Evolutionary conservation across 2,113 vertebrate species (phyloP), one percentile per base, ranked within the genome.

Genomic region (Mesembrinibis cayennensis): DNA sequence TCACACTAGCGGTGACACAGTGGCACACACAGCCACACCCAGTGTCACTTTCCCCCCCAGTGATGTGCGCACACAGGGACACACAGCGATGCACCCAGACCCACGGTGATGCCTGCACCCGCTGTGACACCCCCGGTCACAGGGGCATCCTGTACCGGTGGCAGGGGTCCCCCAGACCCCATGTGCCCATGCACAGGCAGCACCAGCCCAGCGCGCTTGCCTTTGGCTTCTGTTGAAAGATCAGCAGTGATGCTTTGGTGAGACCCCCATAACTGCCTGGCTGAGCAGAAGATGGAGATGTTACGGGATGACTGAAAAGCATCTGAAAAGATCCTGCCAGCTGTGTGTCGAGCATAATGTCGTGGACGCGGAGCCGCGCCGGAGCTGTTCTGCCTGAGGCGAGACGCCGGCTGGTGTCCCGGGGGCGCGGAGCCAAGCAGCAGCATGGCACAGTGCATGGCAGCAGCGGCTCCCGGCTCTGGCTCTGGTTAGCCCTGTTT

Each of bases 301-400:
- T 29, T 52, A 7, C 0, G 6, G 25, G 9, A 21, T 26, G 58
- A 25, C 8, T 25, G 74, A 34, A 89, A 89, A 86, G 36, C 42
- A 34, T 15, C 40, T 15, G 61, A 29, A 47, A 69, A 53, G 29
- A 40, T 63, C 63, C 56, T 50, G 58, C 45, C 50, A 56, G 52
- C n/a, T 1, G 0, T 0, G 0, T 0, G 5, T 40, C 0, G 2
- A 47, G 45, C 2, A 1, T 38, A 27, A 76, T 7, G 17, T 26
- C 0, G 1, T 52, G 50, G 45, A 38, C 0, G 3, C 0, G 0
- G 44, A 61, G 52, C 56, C 2, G 0, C 0, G 0, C n/a, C 0
- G 14, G 65, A 62, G 50, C 56, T 92, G 85, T 85, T 89, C 74
- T 76, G 63, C 80, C 71, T 0, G 3, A 92, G 85, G 56, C 69